Evolutionary conservation across 2,888 invertebrate genomes (phyloP).

Genomic region (Campopleginae sp.): DNA sequence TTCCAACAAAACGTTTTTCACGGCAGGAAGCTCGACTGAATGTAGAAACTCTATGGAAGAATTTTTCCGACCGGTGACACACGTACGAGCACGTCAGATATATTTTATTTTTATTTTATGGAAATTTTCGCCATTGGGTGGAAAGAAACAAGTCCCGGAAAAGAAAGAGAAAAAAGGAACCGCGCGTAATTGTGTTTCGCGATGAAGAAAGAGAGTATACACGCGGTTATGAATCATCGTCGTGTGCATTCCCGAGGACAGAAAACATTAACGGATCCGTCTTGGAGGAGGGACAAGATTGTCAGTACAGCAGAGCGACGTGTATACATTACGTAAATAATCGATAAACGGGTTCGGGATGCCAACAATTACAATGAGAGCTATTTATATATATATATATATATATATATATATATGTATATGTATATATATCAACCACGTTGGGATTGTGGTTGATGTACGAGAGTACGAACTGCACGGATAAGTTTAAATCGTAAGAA

Average conservation of each 20-base stretch:
- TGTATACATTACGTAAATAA: slow-evolving; percentile 24
- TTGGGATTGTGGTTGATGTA: neutral
- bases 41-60: slow-evolving; percentile 58
- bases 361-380: slow-evolving; percentile 17
- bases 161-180: neutral
- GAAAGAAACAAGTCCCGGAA: neutral
- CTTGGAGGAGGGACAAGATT: slow-evolving; percentile 17
- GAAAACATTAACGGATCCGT: slow-evolving; percentile 20
- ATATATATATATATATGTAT: neutral
- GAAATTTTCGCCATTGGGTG: neutral
- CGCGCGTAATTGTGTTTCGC: neutral
- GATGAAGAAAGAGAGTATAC: neutral
- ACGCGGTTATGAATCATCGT: slow-evolving; percentile 10
- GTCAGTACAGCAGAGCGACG: neutral
- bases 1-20: slow-evolving; percentile 34
- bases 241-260: slow-evolving; percentile 5
- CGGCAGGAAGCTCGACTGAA: slow-evolving; percentile 44
- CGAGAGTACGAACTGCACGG: neutral
- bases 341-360: slow-evolving; percentile 26
- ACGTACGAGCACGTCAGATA: neutral
- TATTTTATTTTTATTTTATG: neutral
- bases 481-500: neutral
- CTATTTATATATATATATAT: too few relatives aligned
- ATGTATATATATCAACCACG: neutral
- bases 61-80: slow-evolving; percentile 35